Percentiles rank a stretch among this genome's conserved stretches.
Conservation (phyloP, 1,140 invertebrate species). For the Medauroidea extradentata region DNA sequence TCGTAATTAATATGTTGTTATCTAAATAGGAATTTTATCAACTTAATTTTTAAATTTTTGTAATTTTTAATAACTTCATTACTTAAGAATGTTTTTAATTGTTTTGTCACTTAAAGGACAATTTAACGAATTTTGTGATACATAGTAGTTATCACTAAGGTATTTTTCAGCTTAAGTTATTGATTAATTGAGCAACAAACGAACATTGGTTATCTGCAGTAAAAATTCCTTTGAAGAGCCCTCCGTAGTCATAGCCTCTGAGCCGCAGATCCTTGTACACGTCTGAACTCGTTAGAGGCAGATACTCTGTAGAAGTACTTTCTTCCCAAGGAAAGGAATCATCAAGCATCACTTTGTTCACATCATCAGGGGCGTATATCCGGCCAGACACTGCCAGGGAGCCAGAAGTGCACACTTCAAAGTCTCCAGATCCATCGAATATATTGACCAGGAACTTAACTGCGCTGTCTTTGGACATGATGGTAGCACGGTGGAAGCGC, state of each 20-base stretch:
- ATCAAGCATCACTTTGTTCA: slow-evolving; percentile 41
- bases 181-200: too few relatives aligned
- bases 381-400: slow-evolving; percentile 47
- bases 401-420: background rate
- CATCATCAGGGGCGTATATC: slow-evolving; percentile 52
- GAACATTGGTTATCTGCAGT: slow-evolving; percentile 59
- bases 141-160: too few relatives aligned
- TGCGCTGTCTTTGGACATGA: slow-evolving; percentile 73
- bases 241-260: slow-evolving; percentile 90
- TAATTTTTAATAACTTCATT: too few relatives aligned
- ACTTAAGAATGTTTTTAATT: too few relatives aligned
- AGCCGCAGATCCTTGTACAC: slow-evolving; percentile 92
- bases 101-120: too few relatives aligned
- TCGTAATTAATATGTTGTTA: too few relatives aligned
- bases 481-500: slow-evolving; percentile 85
- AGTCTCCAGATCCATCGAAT: background rate
- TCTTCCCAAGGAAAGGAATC: slow-evolving; percentile 37
- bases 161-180: too few relatives aligned
- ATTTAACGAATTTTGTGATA: too few relatives aligned
- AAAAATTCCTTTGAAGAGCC: slow-evolving; percentile 78
- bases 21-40: too few relatives aligned
- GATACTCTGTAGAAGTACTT: too few relatives aligned
- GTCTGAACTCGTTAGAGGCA: slow-evolving; percentile 52
- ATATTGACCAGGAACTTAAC: background rate
- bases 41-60: too few relatives aligned